phyloP scores from a whole-genome alignment of 2,888 invertebrate species.

The Elegia similella region DNA sequence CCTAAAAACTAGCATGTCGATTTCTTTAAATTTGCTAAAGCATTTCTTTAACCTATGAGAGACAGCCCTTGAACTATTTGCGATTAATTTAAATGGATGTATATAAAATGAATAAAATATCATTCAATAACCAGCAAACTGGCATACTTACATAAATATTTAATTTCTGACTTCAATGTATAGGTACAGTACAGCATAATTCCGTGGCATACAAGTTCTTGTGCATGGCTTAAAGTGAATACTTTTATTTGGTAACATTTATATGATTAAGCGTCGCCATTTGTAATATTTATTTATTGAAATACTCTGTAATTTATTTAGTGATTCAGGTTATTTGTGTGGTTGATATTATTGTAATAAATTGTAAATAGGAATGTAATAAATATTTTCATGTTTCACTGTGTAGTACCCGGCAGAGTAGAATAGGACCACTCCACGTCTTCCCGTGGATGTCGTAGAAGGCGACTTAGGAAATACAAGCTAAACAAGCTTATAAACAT shows the following conservation, averaged over 20 bases:
- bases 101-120: background rate
- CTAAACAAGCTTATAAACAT: too few relatives aligned
- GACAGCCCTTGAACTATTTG: too few relatives aligned
- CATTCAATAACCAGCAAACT: background rate
- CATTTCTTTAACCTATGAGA: too few relatives aligned
- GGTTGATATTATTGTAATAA: background rate
- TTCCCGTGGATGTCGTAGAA: too few relatives aligned
- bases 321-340: background rate
- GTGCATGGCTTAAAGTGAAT: background rate
- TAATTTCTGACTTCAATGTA: background rate
- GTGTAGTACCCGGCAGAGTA: too few relatives aligned
- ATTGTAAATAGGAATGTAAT: background rate
- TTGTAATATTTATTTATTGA: background rate
- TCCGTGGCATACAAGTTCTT: background rate
- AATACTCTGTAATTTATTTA: background rate
- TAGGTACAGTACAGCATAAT: background rate
- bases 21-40: too few relatives aligned
- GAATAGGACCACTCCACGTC: too few relatives aligned
- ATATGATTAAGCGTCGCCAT: background rate
- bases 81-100: too few relatives aligned
- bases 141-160: background rate
- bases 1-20: too few relatives aligned
- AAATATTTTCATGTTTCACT: too few relatives aligned
- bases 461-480: too few relatives aligned
- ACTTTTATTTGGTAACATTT: constrained; percentile 5